Percentiles rank a stretch among this genome's conserved stretches.
phyloP scores from a whole-genome alignment of 2,888 invertebrate species.

The Cyaniris semiargus region DNA sequence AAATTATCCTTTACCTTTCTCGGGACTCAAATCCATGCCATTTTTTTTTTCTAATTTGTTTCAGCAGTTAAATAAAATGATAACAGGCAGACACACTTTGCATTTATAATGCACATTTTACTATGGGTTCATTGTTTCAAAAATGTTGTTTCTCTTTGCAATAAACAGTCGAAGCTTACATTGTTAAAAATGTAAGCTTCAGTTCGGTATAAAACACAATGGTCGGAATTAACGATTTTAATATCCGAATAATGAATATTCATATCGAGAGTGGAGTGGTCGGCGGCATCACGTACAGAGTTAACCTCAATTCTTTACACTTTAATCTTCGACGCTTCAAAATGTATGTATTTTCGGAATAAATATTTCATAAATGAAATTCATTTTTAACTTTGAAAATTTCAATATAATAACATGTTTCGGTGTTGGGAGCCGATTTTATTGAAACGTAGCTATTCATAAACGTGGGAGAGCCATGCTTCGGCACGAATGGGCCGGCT shows the following conservation, averaged over 20 bases:
- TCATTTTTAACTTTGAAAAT: not conserved
- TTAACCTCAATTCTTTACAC: constrained; percentile 1
- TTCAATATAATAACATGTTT: no score
- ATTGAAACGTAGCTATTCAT: no score
- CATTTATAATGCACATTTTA: no score
- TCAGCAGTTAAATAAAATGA: no score
- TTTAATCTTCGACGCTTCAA: not conserved
- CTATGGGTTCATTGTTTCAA: no score
- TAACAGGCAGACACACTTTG: no score
- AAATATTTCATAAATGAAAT: not conserved
- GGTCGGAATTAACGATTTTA: not conserved
- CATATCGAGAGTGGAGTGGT: not conserved
- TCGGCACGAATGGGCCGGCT: no score
- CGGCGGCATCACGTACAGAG: not conserved
- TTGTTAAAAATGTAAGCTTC: not conserved
- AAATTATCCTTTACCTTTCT: no score
- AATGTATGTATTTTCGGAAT: not conserved
- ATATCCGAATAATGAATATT: not conserved
- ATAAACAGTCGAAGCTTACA: not conserved
- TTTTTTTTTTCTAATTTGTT: no score
- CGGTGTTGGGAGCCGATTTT: no score
- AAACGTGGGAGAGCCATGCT: no score
- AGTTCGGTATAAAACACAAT: not conserved
- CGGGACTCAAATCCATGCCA: no score
- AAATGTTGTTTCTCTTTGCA: not conserved